phyloP scores from a whole-genome alignment of 1,140 invertebrate species.

The Archegozetes longisetosus region DNA sequence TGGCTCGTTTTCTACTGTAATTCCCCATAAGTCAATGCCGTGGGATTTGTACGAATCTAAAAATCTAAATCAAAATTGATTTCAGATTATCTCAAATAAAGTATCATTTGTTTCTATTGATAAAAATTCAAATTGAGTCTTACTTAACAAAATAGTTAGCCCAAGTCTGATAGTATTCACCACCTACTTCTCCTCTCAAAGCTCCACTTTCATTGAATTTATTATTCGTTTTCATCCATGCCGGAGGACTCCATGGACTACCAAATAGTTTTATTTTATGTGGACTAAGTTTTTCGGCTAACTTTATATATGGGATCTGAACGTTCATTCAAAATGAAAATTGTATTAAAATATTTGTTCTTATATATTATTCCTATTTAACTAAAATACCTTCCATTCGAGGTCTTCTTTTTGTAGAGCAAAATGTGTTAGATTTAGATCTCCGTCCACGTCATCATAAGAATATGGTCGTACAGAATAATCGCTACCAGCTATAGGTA shows the following conservation, averaged over 20 bases:
- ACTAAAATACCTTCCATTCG: conserved; percentile 38
- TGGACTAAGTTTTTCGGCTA: conserved; percentile 31
- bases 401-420: conserved; percentile 46
- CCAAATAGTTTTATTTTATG: conserved; percentile 41
- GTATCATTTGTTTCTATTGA: no score
- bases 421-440: conserved; percentile 48
- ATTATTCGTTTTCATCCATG: conserved; percentile 80
- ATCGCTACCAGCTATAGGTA: conserved; percentile 67
- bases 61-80: conserved; percentile 36
- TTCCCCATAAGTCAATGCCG: conserved; percentile 40
- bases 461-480: conserved; percentile 53
- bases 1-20: conserved; percentile 46
- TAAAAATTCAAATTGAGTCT: no score
- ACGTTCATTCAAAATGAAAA: conserved; percentile 9
- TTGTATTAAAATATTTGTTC: background rate
- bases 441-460: conserved; percentile 40
- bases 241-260: no score
- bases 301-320: conserved; percentile 48
- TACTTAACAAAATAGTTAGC: no score
- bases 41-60: conserved; percentile 38
- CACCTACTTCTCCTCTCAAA: conserved; percentile 41
- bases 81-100: no score
- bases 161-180: no score
- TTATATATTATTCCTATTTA: background rate
- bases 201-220: conserved; percentile 35